Evolutionary conservation across 2,888 invertebrate species (phyloP), one percentile per base, ranked within the genome.

Genomic region (Sycophila texana): DNA sequence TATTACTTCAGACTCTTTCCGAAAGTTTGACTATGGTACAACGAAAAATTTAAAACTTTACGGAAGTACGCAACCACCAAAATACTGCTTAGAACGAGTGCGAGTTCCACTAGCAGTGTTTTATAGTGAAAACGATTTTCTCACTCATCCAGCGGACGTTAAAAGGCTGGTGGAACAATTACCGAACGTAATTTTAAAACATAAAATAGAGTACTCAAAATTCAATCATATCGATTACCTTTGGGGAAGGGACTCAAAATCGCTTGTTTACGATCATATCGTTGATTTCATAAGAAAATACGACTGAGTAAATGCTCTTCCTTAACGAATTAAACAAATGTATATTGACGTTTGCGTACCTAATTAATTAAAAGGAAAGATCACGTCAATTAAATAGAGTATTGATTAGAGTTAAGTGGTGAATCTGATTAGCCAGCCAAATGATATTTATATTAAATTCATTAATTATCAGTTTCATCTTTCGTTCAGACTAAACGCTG

Each of bases 71-170:
- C 91, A 90, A 60, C 93, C 94, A 0, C 92, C 92, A 0, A 87
- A 88, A 51, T 95, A 94, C 85, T 92, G 93, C 82, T 86, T 95
- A 30, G 90, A 91, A 10, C 93, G 92, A 79, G 92, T 94, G 0
- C 91, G 89, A 83, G 91, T 93, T 55, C 94, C 95, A 0, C 92
- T 93, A 3, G 90, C 92, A 1, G 84, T 95, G 20, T 91, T 94
- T 67, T 93, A 94, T 81, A 94, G 94, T 10, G 92, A 92, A 80
- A 93, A 93, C 83, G 95, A 95, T 86, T 92, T 92, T 87, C 88
- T 94, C 4, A 93, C 93, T 39, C 92, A 89, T 83, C 86, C 86
- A n/a, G 80, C 80, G 84, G 89, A 90, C 72, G 84, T 90, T 47
- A 85, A 87, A 76, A 86, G 83, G 72, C 84, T 89, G 3, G 85